These are phyloP conservation scores for Pseudococcus viburni DNA, from an alignment of 2,888 invertebrate genomes.

Conservation along the genomic window DNA sequence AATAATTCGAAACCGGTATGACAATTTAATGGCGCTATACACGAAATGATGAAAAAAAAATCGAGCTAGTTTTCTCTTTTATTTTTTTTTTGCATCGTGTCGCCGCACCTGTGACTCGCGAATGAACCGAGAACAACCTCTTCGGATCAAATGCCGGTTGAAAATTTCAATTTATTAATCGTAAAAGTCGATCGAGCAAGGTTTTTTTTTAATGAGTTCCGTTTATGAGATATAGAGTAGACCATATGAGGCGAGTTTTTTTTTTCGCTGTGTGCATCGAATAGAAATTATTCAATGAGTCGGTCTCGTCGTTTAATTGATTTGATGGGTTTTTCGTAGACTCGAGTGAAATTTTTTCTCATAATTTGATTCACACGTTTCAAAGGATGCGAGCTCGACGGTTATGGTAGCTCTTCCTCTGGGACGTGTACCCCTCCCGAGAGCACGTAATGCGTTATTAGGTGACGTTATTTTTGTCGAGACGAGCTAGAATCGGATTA, in stretches of 20 bases:
- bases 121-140: not conserved
- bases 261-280: not conserved
- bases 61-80: slow-evolving; percentile 29
- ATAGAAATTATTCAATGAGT: slow-evolving; percentile 23
- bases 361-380: not conserved
- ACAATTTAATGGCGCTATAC: slow-evolving; percentile 23
- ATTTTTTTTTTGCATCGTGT: not conserved
- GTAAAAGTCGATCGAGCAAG: slow-evolving; percentile 23
- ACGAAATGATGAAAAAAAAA: not conserved
- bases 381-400: not conserved
- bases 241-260: not conserved
- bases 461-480: not conserved
- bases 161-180: slow-evolving; percentile 36
- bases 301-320: not conserved
- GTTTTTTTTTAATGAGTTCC: slow-evolving; percentile 22
- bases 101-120: not conserved
- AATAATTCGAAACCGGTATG: slow-evolving; percentile 29
- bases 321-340: not conserved
- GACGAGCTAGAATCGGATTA: not conserved
- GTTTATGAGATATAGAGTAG: slow-evolving; percentile 28
- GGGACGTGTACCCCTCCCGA: not conserved
- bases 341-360: slow-evolving; percentile 39
- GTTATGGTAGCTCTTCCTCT: not conserved
- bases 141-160: not conserved
- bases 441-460: no score